A percentile compares a stretch with the other conserved stretches of the same genome.
These are phyloP conservation scores for Drosophila orena DNA, from an alignment of 1,140 invertebrate genomes.

Conservation along the genomic window DNA sequence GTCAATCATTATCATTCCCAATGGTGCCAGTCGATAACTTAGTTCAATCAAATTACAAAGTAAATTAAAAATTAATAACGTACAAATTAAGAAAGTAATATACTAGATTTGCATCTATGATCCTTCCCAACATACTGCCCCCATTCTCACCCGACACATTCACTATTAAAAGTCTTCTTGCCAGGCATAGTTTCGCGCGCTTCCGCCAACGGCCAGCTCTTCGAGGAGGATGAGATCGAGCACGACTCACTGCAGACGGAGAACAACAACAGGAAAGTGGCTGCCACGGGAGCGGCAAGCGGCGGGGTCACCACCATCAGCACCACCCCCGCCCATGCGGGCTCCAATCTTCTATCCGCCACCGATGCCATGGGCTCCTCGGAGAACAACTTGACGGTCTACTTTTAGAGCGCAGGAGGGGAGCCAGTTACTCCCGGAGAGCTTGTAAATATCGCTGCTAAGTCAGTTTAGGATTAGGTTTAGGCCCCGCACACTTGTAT, in stretches of 20 bases:
- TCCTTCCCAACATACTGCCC: conserved; percentile 10
- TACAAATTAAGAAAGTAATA: neutral
- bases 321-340: conserved; percentile 41
- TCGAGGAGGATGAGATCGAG: conserved; percentile 83
- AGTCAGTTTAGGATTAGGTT: conserved; percentile 57
- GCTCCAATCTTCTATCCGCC: conserved; percentile 70
- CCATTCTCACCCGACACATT: conserved; percentile 57
- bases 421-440: conserved; percentile 1
- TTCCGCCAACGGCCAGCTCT: conserved; percentile 82
- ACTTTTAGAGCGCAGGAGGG: conserved; percentile 54
- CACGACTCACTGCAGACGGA: conserved; percentile 78
- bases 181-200: conserved; percentile 84
- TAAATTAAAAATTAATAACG: neutral
- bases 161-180: conserved; percentile 78
- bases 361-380: conserved; percentile 83
- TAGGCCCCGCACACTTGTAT: conserved; percentile 54
- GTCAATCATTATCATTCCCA: neutral
- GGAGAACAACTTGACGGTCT: conserved; percentile 84
- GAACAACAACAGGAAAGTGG: conserved; percentile 73
- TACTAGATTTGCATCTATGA: neutral
- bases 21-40: neutral
- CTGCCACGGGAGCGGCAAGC: conserved; percentile 22
- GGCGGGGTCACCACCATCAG: conserved; percentile 58
- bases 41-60: neutral
- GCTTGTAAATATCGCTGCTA: conserved; percentile 70